Evolutionary conservation across 2,888 invertebrate species (phyloP).

Genomic region (Aporophyla lueneburgensis): DNA sequence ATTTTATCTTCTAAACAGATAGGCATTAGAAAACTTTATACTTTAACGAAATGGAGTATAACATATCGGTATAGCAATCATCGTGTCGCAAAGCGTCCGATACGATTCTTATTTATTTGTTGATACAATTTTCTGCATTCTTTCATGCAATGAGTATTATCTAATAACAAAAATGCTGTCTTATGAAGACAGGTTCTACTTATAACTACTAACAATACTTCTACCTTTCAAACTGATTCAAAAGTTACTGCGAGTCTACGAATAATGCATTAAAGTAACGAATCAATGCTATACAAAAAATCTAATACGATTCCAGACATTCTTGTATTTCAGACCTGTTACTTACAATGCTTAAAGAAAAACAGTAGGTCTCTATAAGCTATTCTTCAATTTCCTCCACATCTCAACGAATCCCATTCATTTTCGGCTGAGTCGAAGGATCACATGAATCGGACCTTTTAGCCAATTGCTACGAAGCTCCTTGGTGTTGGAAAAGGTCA

Average conservation of each 20-base stretch:
- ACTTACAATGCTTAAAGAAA: neutral
- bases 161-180: neutral
- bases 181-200: too few species aligned
- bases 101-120: too few species aligned
- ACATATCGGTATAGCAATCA: neutral
- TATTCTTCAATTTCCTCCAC: slow-evolving; percentile 20
- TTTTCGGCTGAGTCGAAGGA: slow-evolving; percentile 46
- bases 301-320: neutral
- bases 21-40: slow-evolving; percentile 3
- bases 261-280: neutral
- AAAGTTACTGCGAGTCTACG: neutral
- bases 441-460: slow-evolving; percentile 58
- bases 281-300: neutral
- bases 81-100: neutral
- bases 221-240: neutral
- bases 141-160: too few species aligned
- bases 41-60: neutral
- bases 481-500: slow-evolving; percentile 46
- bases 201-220: too few species aligned
- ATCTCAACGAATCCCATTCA: slow-evolving; percentile 26
- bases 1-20: slow-evolving; percentile 49
- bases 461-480: slow-evolving; percentile 59
- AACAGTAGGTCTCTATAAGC: slow-evolving; percentile 4
- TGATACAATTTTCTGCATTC: neutral
- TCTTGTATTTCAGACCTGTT: neutral